Percentiles rank a stretch among this genome's conserved stretches.
phyloP scores from a whole-genome alignment of 2,888 invertebrate genomes.

The Cyclophora punctaria region DNA sequence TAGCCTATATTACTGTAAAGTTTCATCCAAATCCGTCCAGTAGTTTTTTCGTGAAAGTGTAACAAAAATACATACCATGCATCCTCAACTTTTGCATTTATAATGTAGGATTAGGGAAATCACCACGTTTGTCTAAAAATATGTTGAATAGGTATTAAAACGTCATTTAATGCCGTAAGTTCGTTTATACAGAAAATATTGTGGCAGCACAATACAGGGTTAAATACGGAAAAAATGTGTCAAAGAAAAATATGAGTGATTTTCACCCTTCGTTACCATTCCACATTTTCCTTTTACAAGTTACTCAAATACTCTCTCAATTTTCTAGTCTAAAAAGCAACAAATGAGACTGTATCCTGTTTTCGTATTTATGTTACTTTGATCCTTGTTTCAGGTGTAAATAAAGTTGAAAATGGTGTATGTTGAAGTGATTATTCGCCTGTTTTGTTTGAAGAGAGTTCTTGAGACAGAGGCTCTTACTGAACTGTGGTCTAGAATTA shows the following conservation, averaged over 20 bases:
- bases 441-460: conserved; percentile 22
- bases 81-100: too few species aligned
- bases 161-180: too few species aligned
- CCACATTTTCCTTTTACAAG: conserved; percentile 29
- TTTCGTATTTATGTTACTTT: neutral
- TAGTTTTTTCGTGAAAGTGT: too few species aligned
- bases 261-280: conserved; percentile 28
- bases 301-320: conserved; percentile 38
- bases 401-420: neutral
- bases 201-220: too few species aligned
- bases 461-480: conserved; percentile 63
- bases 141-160: too few species aligned
- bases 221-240: too few species aligned
- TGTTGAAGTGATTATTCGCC: neutral
- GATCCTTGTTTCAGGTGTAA: neutral
- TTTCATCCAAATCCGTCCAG: too few species aligned
- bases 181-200: too few species aligned
- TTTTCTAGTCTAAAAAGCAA: conserved; percentile 39
- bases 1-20: too few species aligned
- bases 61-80: too few species aligned
- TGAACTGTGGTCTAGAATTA: conserved; percentile 61
- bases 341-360: conserved; percentile 28
- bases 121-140: too few species aligned
- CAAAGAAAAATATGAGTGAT: neutral
- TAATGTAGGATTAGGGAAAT: too few species aligned